Evolutionary conservation across 2,113 vertebrate species (phyloP).

Genomic region (Nothocercus nigrocapillus): DNA sequence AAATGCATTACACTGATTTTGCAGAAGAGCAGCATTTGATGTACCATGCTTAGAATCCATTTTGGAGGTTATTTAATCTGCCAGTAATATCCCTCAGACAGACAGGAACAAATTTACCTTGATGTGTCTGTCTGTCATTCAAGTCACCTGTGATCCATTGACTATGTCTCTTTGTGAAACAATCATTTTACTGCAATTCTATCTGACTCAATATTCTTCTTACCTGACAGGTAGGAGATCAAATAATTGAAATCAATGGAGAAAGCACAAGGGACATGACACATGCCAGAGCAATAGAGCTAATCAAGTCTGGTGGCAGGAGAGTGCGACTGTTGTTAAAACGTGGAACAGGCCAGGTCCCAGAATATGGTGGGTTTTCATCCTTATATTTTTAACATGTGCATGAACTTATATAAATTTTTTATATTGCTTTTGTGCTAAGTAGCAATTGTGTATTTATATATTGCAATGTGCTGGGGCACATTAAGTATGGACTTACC

Average conservation of each 20-base stretch:
- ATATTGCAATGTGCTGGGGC: background rate
- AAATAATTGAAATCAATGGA: slow-evolving; percentile 99
- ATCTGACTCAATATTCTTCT: slow-evolving; percentile 66
- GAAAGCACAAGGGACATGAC: slow-evolving; percentile 98
- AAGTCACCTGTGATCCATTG: slow-evolving; percentile 32
- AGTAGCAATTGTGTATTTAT: background rate
- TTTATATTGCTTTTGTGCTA: background rate
- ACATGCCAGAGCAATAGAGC: slow-evolving; percentile 94
- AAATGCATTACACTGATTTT: background rate
- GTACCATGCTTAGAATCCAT: slow-evolving; percentile 27
- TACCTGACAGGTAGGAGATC: slow-evolving; percentile 92
- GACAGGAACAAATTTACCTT: slow-evolving; percentile 62
- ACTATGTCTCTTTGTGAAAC: slow-evolving; percentile 57
- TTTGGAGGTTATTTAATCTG: slow-evolving; percentile 56
- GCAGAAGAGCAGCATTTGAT: slow-evolving; percentile 8
- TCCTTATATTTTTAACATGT: background rate
- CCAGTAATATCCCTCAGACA: slow-evolving; percentile 43
- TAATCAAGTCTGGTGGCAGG: slow-evolving; percentile 96
- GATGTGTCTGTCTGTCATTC: slow-evolving; percentile 60
- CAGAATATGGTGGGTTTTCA: slow-evolving; percentile 92
- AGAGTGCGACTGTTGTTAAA: slow-evolving; percentile 94
- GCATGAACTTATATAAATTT: background rate
- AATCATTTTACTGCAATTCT: slow-evolving; percentile 42
- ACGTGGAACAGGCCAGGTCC: slow-evolving; percentile 95
- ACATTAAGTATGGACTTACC: background rate